phyloP scores from a whole-genome alignment of 2,113 vertebrate species.

The Tylochromis polylepis region DNA sequence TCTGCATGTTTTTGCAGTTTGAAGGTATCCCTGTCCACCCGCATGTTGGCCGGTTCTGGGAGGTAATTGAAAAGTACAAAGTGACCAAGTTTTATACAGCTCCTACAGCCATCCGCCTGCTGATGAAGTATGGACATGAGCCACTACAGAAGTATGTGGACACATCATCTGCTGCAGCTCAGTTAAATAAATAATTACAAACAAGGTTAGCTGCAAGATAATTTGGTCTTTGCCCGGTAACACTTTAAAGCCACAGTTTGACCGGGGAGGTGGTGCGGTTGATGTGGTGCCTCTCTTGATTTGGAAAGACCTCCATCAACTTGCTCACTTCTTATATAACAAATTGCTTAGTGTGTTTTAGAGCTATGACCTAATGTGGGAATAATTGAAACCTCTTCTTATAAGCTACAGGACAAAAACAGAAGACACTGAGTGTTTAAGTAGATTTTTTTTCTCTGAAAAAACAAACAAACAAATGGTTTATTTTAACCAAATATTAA shows the following conservation, averaged over 20 bases:
- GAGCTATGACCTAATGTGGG: neutral
- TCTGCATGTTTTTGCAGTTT: conserved; percentile 57
- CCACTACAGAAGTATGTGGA: conserved; percentile 67
- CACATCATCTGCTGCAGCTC: neutral
- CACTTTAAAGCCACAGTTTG: neutral
- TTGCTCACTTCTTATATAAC: neutral
- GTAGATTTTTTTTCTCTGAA: neutral
- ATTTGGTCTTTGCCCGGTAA: too few species aligned
- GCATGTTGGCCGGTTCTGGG: conserved; percentile 73
- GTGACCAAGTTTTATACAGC: conserved; percentile 79
- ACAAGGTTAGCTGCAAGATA: neutral
- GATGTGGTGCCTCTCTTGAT: neutral
- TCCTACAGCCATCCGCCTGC: conserved; percentile 74
- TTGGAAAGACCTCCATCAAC: neutral
- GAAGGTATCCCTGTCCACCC: conserved; percentile 75
- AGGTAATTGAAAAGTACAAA: conserved; percentile 76
- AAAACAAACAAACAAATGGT: neutral
- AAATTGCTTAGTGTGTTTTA: neutral
- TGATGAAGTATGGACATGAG: conserved; percentile 76
- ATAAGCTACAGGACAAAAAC: neutral
- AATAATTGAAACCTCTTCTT: neutral
- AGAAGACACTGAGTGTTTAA: neutral
- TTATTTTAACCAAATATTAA: neutral
- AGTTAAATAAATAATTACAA: neutral
- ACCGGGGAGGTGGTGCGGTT: neutral